These are phyloP conservation scores for Choloepus didactylus DNA, from an alignment of 2,797 vertebrate genomes.

Conservation along the genomic window DNA sequence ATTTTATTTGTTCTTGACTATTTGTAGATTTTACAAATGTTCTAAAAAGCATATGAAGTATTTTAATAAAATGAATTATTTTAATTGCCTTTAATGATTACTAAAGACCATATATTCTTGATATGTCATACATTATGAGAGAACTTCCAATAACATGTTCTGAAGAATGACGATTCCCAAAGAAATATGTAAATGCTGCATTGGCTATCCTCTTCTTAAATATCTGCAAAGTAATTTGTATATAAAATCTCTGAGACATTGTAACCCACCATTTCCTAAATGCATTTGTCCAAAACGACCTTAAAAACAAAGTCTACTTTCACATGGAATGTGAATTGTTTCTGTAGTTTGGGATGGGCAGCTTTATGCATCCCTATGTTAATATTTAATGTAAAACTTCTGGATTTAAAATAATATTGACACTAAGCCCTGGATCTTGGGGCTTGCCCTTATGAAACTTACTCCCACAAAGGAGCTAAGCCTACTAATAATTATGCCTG, in stretches of 20 bases:
- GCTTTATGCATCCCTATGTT: neutral
- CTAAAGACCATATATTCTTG: neutral
- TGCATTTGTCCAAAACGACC: neutral
- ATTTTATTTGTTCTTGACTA: neutral
- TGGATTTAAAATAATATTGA: neutral
- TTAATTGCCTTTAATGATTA: neutral
- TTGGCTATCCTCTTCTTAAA: neutral
- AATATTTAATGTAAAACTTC: neutral
- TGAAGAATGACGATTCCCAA: neutral
- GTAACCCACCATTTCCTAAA: neutral
- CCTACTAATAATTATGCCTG: too few species aligned
- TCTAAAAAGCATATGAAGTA: neutral
- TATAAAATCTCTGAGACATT: neutral
- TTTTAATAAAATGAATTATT: constrained; percentile 10
- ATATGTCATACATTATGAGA: neutral
- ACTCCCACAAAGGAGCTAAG: too few species aligned
- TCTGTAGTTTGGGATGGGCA: neutral
- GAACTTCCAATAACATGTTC: neutral
- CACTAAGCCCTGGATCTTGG: too few species aligned
- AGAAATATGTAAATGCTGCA: neutral
- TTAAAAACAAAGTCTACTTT: neutral
- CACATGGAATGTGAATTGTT: neutral
- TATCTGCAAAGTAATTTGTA: neutral
- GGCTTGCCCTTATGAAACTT: too few species aligned
- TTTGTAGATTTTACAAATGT: neutral